phyloP scores from a whole-genome alignment of 2,113 vertebrate species.

The Charadrius vociferus region DNA sequence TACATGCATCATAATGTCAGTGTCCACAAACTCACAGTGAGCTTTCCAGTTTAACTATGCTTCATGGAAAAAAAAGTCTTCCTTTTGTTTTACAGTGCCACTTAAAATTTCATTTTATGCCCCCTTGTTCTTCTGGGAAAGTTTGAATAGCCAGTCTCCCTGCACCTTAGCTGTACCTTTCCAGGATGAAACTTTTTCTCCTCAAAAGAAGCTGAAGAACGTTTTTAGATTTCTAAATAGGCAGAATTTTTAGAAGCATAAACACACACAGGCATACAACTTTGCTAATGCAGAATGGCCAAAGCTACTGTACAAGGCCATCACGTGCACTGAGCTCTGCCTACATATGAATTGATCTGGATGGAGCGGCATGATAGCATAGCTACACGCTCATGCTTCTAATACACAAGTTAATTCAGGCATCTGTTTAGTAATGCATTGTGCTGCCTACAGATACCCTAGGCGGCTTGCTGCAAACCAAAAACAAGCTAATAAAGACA shows the following conservation, averaged over 20 bases:
- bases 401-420: accelerated
- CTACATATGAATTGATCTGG: not conserved
- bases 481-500: constrained; percentile 8
- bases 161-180: not conserved
- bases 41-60: not conserved
- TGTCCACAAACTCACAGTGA: not conserved
- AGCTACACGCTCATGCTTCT: not conserved
- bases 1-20: not conserved
- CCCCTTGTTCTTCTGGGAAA: not conserved
- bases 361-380: not conserved
- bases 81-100: not conserved
- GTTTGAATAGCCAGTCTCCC: not conserved
- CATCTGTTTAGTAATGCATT: constrained; percentile 32
- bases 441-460: constrained; percentile 15
- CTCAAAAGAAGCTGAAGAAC: not conserved
- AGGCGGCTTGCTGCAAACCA: constrained; percentile 14
- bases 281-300: not conserved
- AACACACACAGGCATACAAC: not conserved
- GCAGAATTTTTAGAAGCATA: not conserved
- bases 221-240: not conserved
- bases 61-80: not conserved
- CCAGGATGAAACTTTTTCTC: not conserved
- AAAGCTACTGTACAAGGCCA: not conserved
- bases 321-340: not conserved
- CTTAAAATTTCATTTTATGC: not conserved